Base-by-base conservation (phyloP, 2,113 vertebrate genomes). In the Sialia sialis region DNA sequence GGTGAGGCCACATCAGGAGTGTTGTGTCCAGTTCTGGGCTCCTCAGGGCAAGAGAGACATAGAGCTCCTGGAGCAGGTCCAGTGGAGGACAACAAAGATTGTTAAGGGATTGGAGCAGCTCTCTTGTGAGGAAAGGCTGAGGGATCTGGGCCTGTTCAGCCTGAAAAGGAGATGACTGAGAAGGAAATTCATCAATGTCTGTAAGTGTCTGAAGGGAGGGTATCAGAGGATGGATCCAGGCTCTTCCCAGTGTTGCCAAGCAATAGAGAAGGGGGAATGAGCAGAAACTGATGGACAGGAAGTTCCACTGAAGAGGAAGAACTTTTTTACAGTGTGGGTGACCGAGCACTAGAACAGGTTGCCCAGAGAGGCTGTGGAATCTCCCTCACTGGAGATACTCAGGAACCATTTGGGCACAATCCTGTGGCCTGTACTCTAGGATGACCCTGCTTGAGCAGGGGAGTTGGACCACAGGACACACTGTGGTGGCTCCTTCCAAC, bases 121-220 rank as follows among this genome's bases (percentile, higher is more conserved):
- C 17, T 58, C 1, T n/a, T 48, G 1, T 0, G 4, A 44, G 4
- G 13, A 44, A 32, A 44, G 32, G 17, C 8, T 38, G 2, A 38
- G 13, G 13, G 6, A 54, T 0, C 48, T 18, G 1, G 7, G 14
- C 0, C 22, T 39, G 15, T 23, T 49, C 29, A 41, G 0, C 29
- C n/a, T 56, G 15, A 7, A 63, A 5, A 39, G 3, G 11, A 48
- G 23, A 39, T 0, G 0, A 2, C 29, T 55, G 18, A 55, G 69
- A 55, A 14, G 22, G 22, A 22, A 73, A 7, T 15, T 5, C n/a
- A 55, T 48, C 17, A 55, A 15, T n/a, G 9, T 26, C 27, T 46
- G 0, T 18, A 16, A 54, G 11, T 55, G 7, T 39, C 49, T 39
- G n/a, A 4, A 74, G 12, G 6, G 15, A 64, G 3, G 6, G 3